A percentile compares a stretch with the other conserved stretches of the same genome.
Conservation (phyloP, 2,797 vertebrate species). For the Halcyon leucocephala region DNA sequence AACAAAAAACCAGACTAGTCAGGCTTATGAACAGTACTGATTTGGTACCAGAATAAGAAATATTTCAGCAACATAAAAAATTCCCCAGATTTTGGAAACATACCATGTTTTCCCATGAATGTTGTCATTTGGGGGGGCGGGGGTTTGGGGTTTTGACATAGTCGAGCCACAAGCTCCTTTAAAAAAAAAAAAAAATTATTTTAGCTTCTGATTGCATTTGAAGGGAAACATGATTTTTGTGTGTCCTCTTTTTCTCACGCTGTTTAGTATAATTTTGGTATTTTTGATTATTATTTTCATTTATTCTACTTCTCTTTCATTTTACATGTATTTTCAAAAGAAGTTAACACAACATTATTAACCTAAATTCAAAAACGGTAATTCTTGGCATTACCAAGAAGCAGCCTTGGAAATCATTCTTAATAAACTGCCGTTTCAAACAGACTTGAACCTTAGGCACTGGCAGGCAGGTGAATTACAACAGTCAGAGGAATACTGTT, state of each 20-base stretch:
- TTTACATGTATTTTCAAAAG: not conserved
- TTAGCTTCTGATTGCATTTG: not conserved
- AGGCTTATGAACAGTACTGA: not conserved
- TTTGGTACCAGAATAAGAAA: not conserved
- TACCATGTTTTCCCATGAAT: not conserved
- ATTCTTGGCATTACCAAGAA: not conserved
- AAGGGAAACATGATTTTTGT: not conserved
- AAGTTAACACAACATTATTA: not conserved
- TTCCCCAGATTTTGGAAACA: not conserved
- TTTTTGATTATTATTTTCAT: not conserved
- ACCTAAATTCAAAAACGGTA: not conserved
- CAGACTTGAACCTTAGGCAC: rapidly evolving
- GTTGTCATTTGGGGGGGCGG: not conserved
- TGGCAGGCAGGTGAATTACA: not conserved
- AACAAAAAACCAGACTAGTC: not conserved
- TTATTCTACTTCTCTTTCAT: not conserved
- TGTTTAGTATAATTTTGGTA: not conserved
- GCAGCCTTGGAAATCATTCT: not conserved
- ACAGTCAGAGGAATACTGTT: not conserved
- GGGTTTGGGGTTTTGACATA: not conserved
- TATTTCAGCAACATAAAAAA: not conserved
- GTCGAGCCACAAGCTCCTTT: not conserved
- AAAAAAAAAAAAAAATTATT: not conserved
- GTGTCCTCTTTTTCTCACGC: not conserved
- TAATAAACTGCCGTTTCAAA: not conserved